Evolutionary conservation across 2,113 vertebrate species (phyloP).

Genomic region (Oxygymnocypris stewartii): DNA sequence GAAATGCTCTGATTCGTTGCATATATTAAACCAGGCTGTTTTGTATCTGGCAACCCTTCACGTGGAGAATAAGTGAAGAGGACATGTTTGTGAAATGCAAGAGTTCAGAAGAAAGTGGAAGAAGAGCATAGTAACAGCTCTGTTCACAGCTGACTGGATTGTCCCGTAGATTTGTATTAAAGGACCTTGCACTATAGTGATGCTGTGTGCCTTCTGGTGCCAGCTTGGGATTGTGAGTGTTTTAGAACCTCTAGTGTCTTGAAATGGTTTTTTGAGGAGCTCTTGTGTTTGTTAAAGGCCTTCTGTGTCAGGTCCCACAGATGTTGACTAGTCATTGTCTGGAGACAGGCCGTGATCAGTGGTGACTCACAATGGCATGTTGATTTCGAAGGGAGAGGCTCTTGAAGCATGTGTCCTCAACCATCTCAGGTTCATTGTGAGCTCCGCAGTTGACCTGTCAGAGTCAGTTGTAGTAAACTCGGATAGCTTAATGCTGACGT

Average conservation of each 20-base stretch:
- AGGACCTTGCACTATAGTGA: background rate
- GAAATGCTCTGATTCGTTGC: no score
- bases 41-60: background rate
- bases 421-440: background rate
- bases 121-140: background rate
- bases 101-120: no score
- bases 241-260: background rate
- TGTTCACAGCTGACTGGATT: background rate
- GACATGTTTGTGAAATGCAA: no score
- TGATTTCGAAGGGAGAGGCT: background rate
- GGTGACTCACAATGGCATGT: background rate
- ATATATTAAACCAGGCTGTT: no score
- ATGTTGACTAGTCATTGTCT: background rate
- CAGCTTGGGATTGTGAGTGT: background rate
- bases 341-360: background rate
- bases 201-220: background rate
- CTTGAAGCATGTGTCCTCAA: background rate
- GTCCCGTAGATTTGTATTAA: background rate
- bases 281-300: background rate
- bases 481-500: background rate
- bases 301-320: background rate
- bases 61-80: background rate
- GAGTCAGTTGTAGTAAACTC: background rate
- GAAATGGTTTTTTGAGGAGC: background rate
- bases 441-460: background rate